Percentiles rank a stretch among this genome's conserved stretches.
Evolutionary conservation across 2,113 vertebrate species (phyloP).

Genomic region (Mystacornis crossleyi): DNA sequence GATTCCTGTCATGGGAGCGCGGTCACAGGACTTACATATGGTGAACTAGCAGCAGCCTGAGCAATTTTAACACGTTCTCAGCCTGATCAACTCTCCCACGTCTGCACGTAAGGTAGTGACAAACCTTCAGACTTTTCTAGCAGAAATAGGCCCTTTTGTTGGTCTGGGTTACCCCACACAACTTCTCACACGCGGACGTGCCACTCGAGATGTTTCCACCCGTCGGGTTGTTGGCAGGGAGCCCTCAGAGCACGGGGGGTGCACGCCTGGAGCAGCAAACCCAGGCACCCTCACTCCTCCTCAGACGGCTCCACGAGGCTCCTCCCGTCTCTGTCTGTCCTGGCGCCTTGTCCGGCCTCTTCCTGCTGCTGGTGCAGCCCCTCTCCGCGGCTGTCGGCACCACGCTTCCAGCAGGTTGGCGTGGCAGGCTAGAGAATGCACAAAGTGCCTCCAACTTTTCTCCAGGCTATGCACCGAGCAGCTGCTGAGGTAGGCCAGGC

Average conservation of each 20-base stretch:
- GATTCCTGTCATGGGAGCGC: neutral
- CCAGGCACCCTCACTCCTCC: neutral
- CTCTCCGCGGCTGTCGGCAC: neutral
- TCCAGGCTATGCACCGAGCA: slow-evolving; percentile 52
- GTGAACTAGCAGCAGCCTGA: slow-evolving; percentile 40
- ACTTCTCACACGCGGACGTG: neutral
- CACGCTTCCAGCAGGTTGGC: neutral
- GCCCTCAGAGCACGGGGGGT: slow-evolving; percentile 7
- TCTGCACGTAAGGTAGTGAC: neutral
- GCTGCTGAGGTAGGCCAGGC: slow-evolving; percentile 4
- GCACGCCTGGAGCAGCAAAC: neutral
- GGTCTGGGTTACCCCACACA: neutral
- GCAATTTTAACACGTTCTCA: neutral
- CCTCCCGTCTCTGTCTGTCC: neutral
- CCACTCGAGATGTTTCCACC: neutral
- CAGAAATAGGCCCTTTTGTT: neutral
- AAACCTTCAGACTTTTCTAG: neutral
- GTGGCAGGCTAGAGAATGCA: slow-evolving; percentile 31
- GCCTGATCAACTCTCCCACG: neutral
- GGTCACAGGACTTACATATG: neutral
- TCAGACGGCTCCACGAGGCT: neutral
- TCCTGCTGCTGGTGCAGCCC: neutral
- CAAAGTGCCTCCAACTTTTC: slow-evolving; percentile 63
- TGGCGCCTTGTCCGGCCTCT: neutral
- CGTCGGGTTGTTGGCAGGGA: neutral